Evolutionary conservation across 2,797 vertebrate genomes (phyloP).

Genomic region (Sebastes steindachneri): DNA sequence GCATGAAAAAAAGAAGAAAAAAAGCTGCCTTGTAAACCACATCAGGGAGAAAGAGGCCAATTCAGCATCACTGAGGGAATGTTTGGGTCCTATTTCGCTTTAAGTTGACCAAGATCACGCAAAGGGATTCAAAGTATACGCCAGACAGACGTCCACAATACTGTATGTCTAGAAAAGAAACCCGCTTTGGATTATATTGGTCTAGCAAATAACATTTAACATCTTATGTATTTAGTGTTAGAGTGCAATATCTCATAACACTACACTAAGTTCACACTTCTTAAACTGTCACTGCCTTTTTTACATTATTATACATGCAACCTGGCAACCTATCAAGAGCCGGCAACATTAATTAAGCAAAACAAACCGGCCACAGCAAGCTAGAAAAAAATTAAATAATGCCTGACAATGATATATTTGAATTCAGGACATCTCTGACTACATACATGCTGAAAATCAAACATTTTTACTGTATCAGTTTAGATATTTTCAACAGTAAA

Average conservation of each 20-base stretch:
- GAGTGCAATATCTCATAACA: background rate
- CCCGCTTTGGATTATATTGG: background rate
- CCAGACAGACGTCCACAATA: conserved; percentile 2
- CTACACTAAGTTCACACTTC: background rate
- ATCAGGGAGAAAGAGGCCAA: conserved; percentile 60
- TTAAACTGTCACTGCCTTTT: background rate
- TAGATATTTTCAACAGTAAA: too few relatives aligned
- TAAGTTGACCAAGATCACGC: conserved; percentile 22
- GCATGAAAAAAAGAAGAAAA: conserved; percentile 30
- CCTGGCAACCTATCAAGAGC: background rate
- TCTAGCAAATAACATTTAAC: background rate
- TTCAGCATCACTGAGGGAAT: conserved; percentile 56
- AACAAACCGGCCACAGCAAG: too few relatives aligned
- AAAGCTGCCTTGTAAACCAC: conserved; percentile 54
- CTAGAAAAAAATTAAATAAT: too few relatives aligned
- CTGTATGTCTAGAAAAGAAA: background rate
- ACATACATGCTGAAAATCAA: too few relatives aligned
- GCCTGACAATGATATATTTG: too few relatives aligned
- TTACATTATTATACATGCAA: background rate
- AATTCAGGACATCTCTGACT: too few relatives aligned
- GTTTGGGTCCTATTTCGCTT: conserved; percentile 40
- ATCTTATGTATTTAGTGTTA: background rate
- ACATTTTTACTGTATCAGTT: too few relatives aligned
- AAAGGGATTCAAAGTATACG: background rate
- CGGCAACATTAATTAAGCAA: background rate